Evolutionary conservation across 2,113 vertebrate species (phyloP).

Genomic region (Mionectes macconnelli): DNA sequence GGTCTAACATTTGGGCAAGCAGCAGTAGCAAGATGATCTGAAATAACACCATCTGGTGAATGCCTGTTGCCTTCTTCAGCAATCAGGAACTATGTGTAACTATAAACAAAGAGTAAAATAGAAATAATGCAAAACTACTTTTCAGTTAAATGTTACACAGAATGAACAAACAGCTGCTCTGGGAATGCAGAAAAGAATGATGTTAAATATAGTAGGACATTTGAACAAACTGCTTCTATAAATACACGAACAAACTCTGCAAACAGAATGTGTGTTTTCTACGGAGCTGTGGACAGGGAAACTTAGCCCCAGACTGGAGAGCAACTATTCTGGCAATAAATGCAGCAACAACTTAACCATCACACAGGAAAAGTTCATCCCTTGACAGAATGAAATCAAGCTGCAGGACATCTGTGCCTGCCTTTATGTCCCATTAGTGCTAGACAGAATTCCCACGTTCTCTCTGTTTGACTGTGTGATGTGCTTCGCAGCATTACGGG

Average conservation of each 20-base stretch:
- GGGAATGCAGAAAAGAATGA: neutral
- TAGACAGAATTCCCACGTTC: neutral
- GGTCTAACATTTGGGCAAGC: slow-evolving; percentile 4
- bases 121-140: slow-evolving; percentile 19
- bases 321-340: neutral
- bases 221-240: neutral
- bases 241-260: neutral
- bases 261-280: neutral
- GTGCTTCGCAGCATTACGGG: neutral
- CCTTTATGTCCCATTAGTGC: neutral
- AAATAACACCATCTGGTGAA: slow-evolving; percentile 36
- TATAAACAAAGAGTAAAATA: slow-evolving; percentile 26
- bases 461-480: neutral
- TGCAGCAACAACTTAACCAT: neutral
- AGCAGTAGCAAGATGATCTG: slow-evolving; percentile 29
- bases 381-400: neutral
- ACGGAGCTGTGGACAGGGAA: neutral
- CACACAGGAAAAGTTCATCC: neutral
- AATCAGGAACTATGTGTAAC: neutral
- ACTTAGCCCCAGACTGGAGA: neutral
- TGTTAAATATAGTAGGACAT: neutral
- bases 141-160: neutral
- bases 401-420: neutral
- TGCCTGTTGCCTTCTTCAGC: neutral
- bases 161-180: slow-evolving; percentile 23